Evolutionary conservation across 2,113 vertebrate species (phyloP).

Genomic region (Apeltes quadracus): DNA sequence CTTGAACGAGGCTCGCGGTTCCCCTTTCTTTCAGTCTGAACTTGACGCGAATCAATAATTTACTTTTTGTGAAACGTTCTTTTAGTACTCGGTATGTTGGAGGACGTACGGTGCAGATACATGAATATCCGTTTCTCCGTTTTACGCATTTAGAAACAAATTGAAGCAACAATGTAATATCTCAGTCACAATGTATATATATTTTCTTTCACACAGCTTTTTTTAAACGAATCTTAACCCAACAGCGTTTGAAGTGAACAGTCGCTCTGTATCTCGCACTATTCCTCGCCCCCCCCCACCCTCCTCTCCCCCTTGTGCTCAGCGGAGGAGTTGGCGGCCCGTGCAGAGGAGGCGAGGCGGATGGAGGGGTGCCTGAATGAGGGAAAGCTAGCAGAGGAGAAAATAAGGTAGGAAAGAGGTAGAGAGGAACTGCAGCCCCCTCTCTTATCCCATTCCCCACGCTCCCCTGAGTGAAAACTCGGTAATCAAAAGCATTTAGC

Average conservation of each 20-base stretch:
- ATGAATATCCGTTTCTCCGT: not conserved
- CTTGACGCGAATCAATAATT: slow-evolving; percentile 48
- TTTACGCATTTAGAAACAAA: slow-evolving; percentile 18
- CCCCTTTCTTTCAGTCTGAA: slow-evolving; percentile 43
- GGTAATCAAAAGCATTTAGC: slow-evolving; percentile 70
- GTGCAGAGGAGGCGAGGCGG: slow-evolving; percentile 68
- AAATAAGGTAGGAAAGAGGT: slow-evolving; percentile 68
- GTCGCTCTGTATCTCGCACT: slow-evolving; percentile 60
- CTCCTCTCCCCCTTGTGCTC: slow-evolving; percentile 45
- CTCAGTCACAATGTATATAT: not conserved
- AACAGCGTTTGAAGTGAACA: slow-evolving; percentile 51
- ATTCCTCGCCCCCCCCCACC: slow-evolving; percentile 17
- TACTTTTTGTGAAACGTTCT: slow-evolving; percentile 44
- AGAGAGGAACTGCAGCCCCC: slow-evolving; percentile 52
- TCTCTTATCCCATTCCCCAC: slow-evolving; percentile 53
- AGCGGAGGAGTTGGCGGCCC: slow-evolving; percentile 75
- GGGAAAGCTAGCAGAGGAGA: slow-evolving; percentile 71
- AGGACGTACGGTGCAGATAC: slow-evolving; percentile 12
- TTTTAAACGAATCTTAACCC: slow-evolving; percentile 47
- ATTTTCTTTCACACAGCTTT: slow-evolving; percentile 12
- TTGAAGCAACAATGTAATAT: slow-evolving; percentile 1
- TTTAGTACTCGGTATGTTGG: slow-evolving; percentile 32
- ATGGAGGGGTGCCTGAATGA: slow-evolving; percentile 70
- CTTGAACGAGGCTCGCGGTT: slow-evolving; percentile 45
- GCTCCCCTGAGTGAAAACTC: slow-evolving; percentile 56